Percentiles rank a stretch among this genome's conserved stretches.
These are phyloP conservation scores for Orchesellides sinensis DNA, from an alignment of 2,888 invertebrate species.

Conservation along the genomic window DNA sequence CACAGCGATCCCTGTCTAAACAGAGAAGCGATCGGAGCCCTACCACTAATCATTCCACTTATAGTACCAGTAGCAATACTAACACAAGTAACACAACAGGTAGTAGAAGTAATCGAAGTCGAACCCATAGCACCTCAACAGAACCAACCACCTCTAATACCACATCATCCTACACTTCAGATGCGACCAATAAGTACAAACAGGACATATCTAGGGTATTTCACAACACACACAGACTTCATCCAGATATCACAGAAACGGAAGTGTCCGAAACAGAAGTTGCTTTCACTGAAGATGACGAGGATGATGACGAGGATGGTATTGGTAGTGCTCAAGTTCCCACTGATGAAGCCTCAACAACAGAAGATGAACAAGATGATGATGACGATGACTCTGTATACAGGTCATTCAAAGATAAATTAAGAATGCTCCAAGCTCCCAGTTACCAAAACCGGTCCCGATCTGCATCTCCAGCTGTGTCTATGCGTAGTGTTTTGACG, in stretches of 20 bases:
- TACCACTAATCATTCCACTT: not conserved
- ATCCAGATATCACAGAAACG: too few species aligned
- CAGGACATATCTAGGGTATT: not conserved
- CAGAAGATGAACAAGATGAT: constrained; percentile 18
- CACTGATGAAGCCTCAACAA: constrained; percentile 23
- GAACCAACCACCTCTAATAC: constrained; percentile 14
- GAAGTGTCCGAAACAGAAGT: constrained; percentile 39
- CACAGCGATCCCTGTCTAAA: not conserved
- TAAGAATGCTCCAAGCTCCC: constrained; percentile 36
- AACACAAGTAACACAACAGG: not conserved
- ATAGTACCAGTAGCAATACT: not conserved
- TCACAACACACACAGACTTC: not conserved
- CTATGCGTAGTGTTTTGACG: constrained; percentile 33
- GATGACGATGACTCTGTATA: constrained; percentile 31
- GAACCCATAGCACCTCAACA: constrained; percentile 19
- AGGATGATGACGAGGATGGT: constrained; percentile 4
- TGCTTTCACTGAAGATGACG: constrained; percentile 42
- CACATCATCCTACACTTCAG: constrained; percentile 9
- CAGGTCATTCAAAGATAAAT: constrained; percentile 26
- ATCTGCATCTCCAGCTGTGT: constrained; percentile 37
- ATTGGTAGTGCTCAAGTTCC: not conserved
- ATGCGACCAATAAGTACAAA: constrained; percentile 18
- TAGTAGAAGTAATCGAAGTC: constrained; percentile 25
- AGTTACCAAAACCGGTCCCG: not conserved
- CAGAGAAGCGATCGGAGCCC: not conserved